Base-by-base conservation (phyloP, 2,113 vertebrate genomes). In the Brachyhypopomus occidentalis region DNA sequence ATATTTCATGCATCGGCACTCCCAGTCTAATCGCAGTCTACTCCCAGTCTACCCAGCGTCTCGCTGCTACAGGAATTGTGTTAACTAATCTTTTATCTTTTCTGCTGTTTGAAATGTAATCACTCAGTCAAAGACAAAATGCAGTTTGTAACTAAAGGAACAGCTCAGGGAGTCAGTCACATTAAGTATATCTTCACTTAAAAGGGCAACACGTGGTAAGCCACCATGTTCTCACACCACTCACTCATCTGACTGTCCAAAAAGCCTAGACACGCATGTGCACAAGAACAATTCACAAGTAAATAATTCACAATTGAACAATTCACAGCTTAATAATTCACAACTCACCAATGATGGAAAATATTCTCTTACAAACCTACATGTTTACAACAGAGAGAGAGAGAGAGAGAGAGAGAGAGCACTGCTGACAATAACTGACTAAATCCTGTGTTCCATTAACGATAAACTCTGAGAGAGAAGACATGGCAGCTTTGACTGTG, bases 1-100 rank as follows among this genome's bases (percentile, higher is more conserved):
- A 75, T 79, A 34, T 22, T n/a, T 45, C 45, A 78, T 48, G 48
- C 45, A 55, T 80, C 19, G 64, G 6, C 17, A 23, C 17, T 71
- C 8, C 66, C 60, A 59, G 56, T 23, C 52, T 70, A 30, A 1
- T 30, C 30, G 2, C 30, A 30, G 30, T 30, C 30, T n/a, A n/a
- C n/a, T n/a, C n/a, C n/a, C n/a, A n/a, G n/a, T n/a, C n/a, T n/a
- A 19, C 52, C 77, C 52, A 14, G 17, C 27, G 56, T 79, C 9
- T 17, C 17, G 48, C 2, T 72, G 34, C 45, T 38, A 36, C 60
- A n/a, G 16, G 52, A 60, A 14, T 52, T 52, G 9, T 11, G 12
- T 2, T 14, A 5, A 7, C 64, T 8, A 9, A 12, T 2, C 7
- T 34, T n/a, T 25, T 52, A 6, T 55, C 38, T 45, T 25, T 58